phyloP scores from a whole-genome alignment of 2,113 vertebrate species.

The Xiphorhynchus elegans region DNA sequence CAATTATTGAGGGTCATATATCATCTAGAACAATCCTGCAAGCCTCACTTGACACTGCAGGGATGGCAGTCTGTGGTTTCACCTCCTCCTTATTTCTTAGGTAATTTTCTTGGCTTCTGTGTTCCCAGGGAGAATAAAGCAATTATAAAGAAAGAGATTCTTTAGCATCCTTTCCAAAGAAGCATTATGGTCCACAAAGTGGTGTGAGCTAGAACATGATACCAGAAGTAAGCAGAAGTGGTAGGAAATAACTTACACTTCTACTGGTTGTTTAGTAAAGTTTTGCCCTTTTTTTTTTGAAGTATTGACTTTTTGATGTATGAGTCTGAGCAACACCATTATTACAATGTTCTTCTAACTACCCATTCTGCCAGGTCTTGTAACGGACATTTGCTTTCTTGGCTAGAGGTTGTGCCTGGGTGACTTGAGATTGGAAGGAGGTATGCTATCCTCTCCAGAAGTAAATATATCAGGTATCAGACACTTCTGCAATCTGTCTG shows the following conservation, averaged over 20 bases:
- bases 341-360: background rate
- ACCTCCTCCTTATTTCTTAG: background rate
- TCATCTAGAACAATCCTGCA: slow-evolving; percentile 44
- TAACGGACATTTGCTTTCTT: background rate
- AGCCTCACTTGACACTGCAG: background rate
- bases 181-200: background rate
- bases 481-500: background rate
- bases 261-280: background rate
- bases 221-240: background rate
- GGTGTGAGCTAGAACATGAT: background rate
- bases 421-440: background rate
- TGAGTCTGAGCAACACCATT: background rate
- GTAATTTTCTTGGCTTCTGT: background rate
- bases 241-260: background rate
- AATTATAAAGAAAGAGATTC: background rate
- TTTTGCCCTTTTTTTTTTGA: background rate
- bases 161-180: background rate
- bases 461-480: background rate
- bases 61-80: background rate
- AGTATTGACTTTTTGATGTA: background rate
- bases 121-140: background rate
- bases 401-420: background rate
- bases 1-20: slow-evolving; percentile 37
- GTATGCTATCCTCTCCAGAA: background rate
- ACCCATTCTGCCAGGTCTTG: background rate